Base-by-base conservation (phyloP, 2,113 vertebrate genomes). In the Paramisgurnus dabryanus region DNA sequence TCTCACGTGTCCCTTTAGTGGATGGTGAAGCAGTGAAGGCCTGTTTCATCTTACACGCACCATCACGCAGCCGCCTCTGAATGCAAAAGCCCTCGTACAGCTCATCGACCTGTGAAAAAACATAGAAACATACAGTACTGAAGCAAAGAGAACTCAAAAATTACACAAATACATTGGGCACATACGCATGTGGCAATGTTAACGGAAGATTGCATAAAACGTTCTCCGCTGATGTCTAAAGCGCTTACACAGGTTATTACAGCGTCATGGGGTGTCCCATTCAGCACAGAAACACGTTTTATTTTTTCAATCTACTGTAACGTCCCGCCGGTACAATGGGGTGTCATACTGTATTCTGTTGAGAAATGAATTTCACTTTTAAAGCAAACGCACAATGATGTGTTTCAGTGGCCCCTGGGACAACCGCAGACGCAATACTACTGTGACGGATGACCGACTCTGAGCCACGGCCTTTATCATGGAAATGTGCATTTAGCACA, bases 81-180 rank as follows among this genome's bases (percentile, higher is more conserved):
- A 99, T 98, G 83, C 96, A 98, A 71, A 98, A 99, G 0, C 95
- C 96, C 90, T 99, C 98, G 0, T 97, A 99, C 84, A 99, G 93
- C 87, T 99, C 97, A 27, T 99, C 98, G 78, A 99, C 95, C 98
- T 99, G 90, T 76, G 69, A 69, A 39, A 22, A 67, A 43, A 68
- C n/a, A 71, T 78, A 63, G 66, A 85, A 43, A 85, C 60, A 76
- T 40, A 78, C 10, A 45, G 12, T 6, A 34, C 70, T 66, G 43
- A 39, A 34, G 4, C 65, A 9, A 34, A 34, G 8, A 49, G 78
- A 71, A 39, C 27, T 50, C 9, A 47, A 12, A 71, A n/a, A 69
- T 58, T 34, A 75, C 34, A 79, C 40, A 53, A 57, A 78, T 57
- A 27, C 61, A 53, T 15, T 64, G 49, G 9, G 22, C 49, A 69